Base-by-base conservation (phyloP, 2,888 invertebrate species). In the Cinara cedri region DNA sequence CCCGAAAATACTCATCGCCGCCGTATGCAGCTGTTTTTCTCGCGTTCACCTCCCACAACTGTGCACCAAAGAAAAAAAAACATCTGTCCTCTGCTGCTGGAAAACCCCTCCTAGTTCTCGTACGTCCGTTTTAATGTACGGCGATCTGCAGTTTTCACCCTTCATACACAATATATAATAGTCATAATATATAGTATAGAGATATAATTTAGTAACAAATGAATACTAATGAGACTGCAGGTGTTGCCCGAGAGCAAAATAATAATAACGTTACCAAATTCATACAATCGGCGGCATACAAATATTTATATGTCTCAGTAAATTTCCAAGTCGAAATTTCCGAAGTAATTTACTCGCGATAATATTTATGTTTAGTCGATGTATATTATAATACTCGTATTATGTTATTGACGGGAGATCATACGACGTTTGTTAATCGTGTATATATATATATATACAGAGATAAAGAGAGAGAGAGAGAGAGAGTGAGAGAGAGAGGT, bases 201-300 rank as follows among this genome's bases (percentile, higher is more conserved):
- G 6, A 34, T 34, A 34, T 6, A 34, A 60, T 16, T 63, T 54
- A 63, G 21, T 70, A 42, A 70, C 51, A 60, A 70, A 70, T 34
- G 78, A 78, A 51, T 24, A 51, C 68, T 78, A 75, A 65, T 65
- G 63, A 75, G 42, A 21, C 57, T n/a, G 78, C 57, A 24, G 78
- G 70, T 70, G 60, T 78, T 26, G 34, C 8, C 46, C 1, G 10
- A 3, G 16, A 3, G 1, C n/a, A 44, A 1, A 26, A 55, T 26
- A 55, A 46, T 46, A 65, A 44, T 44, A 26, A 63, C 19, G 42
- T 4, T 34, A 34, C 34, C 3, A n/a, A n/a, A n/a, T n/a, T n/a
- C n/a, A 34, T 34, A 34, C 34, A 34, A 34, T 34, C 34, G 34
- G 3, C 34, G 34, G 34, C 6, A 6, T 4, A 34, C 6, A 34